These are phyloP conservation scores for Hyla sarda DNA, from an alignment of 2,113 vertebrate genomes.

Conservation along the genomic window DNA sequence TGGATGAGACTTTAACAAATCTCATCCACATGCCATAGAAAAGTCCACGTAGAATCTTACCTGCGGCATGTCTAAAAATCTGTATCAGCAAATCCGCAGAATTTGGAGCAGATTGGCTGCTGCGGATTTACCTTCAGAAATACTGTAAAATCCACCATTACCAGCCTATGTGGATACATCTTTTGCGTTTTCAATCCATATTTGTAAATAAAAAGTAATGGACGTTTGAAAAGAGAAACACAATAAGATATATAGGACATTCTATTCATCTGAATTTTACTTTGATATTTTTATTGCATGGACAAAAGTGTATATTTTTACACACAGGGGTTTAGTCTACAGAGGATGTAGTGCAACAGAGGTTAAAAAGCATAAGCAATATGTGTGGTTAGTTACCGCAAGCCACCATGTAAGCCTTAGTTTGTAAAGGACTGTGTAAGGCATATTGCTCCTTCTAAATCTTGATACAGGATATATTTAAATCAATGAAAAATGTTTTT, in stretches of 20 bases:
- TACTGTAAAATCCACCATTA: too few species aligned
- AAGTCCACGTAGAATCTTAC: too few species aligned
- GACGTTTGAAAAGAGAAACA: neutral
- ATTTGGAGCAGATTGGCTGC: too few species aligned
- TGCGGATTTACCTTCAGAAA: too few species aligned
- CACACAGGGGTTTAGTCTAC: neutral
- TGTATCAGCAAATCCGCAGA: too few species aligned
- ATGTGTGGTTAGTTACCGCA: neutral
- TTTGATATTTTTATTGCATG: neutral
- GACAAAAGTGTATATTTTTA: neutral
- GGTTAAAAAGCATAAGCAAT: neutral
- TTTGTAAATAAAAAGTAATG: too few species aligned
- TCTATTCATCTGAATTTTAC: neutral
- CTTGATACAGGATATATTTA: neutral
- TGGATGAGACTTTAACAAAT: too few species aligned
- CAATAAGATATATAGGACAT: neutral
- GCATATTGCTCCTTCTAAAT: neutral
- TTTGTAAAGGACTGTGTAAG: neutral
- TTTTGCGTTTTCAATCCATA: too few species aligned
- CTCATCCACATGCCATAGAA: too few species aligned
- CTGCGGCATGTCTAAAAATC: too few species aligned
- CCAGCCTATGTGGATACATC: too few species aligned
- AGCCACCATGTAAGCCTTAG: neutral
- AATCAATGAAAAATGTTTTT: conserved; percentile 3
- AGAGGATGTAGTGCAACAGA: neutral